Percentiles rank a stretch among this genome's conserved stretches.
These are phyloP conservation scores for Micromys minutus DNA, from an alignment of 2,113 vertebrate genomes.

Conservation along the genomic window DNA sequence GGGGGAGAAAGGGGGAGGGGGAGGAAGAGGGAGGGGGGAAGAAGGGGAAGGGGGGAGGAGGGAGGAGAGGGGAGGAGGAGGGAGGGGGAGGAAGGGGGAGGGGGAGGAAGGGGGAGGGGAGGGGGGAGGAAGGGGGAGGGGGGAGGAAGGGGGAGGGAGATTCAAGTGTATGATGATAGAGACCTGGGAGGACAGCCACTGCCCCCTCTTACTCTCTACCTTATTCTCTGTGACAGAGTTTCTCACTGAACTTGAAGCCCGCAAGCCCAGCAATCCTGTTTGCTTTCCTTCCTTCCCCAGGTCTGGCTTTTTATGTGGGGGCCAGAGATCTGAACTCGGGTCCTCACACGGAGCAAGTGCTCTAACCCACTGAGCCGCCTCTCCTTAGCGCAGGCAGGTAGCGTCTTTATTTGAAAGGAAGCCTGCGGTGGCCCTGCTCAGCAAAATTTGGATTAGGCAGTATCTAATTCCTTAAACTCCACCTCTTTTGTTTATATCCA, in stretches of 20 bases:
- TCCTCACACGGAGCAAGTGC: neutral
- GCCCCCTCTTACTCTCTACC: neutral
- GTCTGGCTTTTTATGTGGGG: too few relatives aligned
- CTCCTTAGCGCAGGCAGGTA: neutral
- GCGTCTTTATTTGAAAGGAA: neutral
- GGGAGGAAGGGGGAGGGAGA: too few relatives aligned
- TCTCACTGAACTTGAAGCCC: neutral
- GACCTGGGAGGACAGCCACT: neutral
- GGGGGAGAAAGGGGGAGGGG: neutral
- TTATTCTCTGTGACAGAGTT: neutral
- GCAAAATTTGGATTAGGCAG: neutral
- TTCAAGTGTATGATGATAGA: neutral
- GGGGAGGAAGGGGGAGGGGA: neutral
- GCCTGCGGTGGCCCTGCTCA: neutral
- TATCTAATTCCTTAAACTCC: constrained; percentile 11
- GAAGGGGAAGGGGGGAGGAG: too few relatives aligned
- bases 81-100: neutral
- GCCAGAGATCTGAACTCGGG: neutral
- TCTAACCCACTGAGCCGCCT: neutral
- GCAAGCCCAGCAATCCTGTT: too few relatives aligned
- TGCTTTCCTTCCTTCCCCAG: neutral
- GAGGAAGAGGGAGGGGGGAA: fast-evolving
- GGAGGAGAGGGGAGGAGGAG: fast-evolving
- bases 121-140: too few relatives aligned
- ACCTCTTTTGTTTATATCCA: neutral